Percentiles rank a stretch among this genome's conserved stretches.
Evolutionary conservation across 2,113 vertebrate genomes (phyloP).

Genomic region (western clawed frog (Xenopus tropicalis)): DNA sequence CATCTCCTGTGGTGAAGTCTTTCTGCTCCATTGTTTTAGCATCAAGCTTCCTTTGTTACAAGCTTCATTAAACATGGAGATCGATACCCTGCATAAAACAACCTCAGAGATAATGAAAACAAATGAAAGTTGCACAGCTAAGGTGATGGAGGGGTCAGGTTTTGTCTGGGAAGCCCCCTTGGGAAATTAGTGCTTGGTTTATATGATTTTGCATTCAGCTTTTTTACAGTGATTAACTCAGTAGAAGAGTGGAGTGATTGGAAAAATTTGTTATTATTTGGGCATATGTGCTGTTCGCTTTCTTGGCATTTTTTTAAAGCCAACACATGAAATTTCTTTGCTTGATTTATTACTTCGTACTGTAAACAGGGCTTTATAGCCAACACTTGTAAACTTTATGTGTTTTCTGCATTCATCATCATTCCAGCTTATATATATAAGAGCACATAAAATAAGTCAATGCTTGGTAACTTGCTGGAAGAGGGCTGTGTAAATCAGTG

Average conservation of each 20-base stretch:
- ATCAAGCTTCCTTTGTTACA: slow-evolving; percentile 40
- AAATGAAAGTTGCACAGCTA: slow-evolving; percentile 42
- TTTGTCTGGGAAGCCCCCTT: slow-evolving; percentile 34
- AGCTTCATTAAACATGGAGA: slow-evolving; percentile 45
- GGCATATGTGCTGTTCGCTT: slow-evolving; percentile 21
- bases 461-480: not conserved
- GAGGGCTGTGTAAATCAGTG: not conserved
- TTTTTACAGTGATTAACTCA: slow-evolving; percentile 42
- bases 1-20: not conserved
- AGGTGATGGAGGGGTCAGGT: slow-evolving; percentile 38
- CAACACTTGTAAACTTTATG: slow-evolving; percentile 2
- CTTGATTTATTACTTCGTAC: slow-evolving; percentile 27
- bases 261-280: slow-evolving; percentile 33
- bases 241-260: slow-evolving; percentile 11
- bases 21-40: slow-evolving; percentile 24
- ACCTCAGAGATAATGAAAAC: slow-evolving; percentile 42
- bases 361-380: slow-evolving; percentile 32
- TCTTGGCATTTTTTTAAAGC: slow-evolving; percentile 24
- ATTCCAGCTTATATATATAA: not conserved
- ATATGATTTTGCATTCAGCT: slow-evolving; percentile 43
- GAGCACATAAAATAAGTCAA: not conserved
- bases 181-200: slow-evolving; percentile 42
- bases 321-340: slow-evolving; percentile 13
- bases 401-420: slow-evolving; percentile 20
- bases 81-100: slow-evolving; percentile 41